These are phyloP conservation scores for Cottus gobio DNA, from an alignment of 2,113 vertebrate genomes.

Conservation along the genomic window DNA sequence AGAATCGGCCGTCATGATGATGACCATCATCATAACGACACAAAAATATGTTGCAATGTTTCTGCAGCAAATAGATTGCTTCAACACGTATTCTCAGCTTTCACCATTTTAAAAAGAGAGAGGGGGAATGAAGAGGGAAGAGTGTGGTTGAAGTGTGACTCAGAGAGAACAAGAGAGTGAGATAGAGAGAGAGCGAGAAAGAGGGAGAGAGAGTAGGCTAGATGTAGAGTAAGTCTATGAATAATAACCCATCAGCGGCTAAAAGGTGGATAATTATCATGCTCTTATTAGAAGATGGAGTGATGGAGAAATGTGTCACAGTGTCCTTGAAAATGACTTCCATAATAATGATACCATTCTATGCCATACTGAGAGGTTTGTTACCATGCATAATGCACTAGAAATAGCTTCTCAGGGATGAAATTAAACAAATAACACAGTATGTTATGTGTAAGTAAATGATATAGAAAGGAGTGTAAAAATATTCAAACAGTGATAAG, in stretches of 20 bases:
- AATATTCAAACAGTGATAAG: constrained; percentile 9
- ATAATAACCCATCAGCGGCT: constrained; percentile 67
- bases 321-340: constrained; percentile 72
- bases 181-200: constrained; percentile 6
- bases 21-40: too few species aligned
- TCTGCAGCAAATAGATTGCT: constrained; percentile 57
- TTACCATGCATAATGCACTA: not conserved
- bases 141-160: constrained; percentile 54
- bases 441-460: not conserved
- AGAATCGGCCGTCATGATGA: constrained; percentile 6
- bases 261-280: constrained; percentile 70
- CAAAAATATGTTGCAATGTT: constrained; percentile 49
- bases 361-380: constrained; percentile 24
- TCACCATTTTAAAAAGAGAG: constrained; percentile 53
- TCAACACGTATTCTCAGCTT: constrained; percentile 38
- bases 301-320: constrained; percentile 69
- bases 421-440: not conserved
- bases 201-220: constrained; percentile 45
- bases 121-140: constrained; percentile 13
- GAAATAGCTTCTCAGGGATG: constrained; percentile 4
- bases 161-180: constrained; percentile 34
- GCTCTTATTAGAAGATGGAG: constrained; percentile 66
- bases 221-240: constrained; percentile 60
- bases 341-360: constrained; percentile 56
- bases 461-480: not conserved